phyloP scores from a whole-genome alignment of 1,140 invertebrate genomes.

The Drosophila teissieri region DNA sequence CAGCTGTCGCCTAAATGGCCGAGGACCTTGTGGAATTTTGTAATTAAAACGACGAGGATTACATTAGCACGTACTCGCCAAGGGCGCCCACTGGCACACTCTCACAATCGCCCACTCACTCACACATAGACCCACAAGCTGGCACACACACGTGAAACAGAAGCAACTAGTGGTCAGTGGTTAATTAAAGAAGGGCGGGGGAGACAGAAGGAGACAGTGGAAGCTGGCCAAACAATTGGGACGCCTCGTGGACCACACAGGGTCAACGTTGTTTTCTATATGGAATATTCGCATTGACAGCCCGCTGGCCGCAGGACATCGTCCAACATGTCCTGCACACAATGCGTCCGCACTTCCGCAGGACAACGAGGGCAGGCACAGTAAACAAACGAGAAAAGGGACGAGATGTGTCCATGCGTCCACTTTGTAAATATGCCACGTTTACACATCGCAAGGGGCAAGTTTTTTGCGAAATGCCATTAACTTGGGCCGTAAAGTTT shows the following conservation, averaged over 20 bases:
- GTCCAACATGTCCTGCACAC: slow-evolving; percentile 32
- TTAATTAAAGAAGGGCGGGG: slow-evolving; percentile 61
- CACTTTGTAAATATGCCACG: slow-evolving; percentile 29
- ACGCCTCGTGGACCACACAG: slow-evolving; percentile 14
- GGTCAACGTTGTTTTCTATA: slow-evolving; percentile 56
- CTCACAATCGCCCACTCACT: no score
- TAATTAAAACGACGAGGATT: slow-evolving; percentile 78
- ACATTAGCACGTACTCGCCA: slow-evolving; percentile 71
- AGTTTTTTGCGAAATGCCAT: slow-evolving; percentile 27
- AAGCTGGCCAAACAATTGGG: slow-evolving; percentile 41
- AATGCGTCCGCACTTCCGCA: neutral
- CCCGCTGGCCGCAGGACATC: slow-evolving; percentile 52
- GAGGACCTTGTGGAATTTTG: slow-evolving; percentile 64
- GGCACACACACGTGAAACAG: slow-evolving; percentile 14
- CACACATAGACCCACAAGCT: neutral
- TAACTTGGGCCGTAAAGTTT: slow-evolving; percentile 20
- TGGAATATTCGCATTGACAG: slow-evolving; percentile 65
- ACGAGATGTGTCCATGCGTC: slow-evolving; percentile 5
- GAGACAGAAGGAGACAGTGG: neutral
- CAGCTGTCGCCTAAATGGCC: slow-evolving; percentile 29
- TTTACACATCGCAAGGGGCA: slow-evolving; percentile 19
- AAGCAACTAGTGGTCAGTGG: slow-evolving; percentile 73
- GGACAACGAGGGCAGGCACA: slow-evolving; percentile 9
- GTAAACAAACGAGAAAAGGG: neutral
- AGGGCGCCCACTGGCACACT: slow-evolving; percentile 8